Evolutionary conservation across 1,140 invertebrate species (phyloP).

Genomic region (Proctacanthus coquilletti): DNA sequence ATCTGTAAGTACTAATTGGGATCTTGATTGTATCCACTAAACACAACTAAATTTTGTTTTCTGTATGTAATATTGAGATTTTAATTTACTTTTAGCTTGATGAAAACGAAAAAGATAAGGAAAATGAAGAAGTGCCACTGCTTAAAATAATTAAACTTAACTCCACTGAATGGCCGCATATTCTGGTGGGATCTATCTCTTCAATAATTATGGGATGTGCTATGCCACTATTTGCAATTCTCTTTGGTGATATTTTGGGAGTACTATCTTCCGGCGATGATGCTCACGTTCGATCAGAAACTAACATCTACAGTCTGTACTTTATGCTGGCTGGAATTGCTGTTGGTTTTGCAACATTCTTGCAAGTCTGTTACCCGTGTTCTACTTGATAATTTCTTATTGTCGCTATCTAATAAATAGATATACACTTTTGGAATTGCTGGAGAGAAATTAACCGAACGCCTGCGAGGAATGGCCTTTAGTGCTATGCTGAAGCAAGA

Average conservation of each 20-base stretch:
- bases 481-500: slow-evolving; percentile 51
- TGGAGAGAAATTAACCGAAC: slow-evolving; percentile 52
- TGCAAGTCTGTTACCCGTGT: slow-evolving; percentile 34
- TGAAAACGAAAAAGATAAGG: background rate
- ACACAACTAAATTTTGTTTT: background rate
- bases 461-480: slow-evolving; percentile 46
- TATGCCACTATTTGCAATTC: slow-evolving; percentile 59
- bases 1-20: too few species aligned
- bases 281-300: slow-evolving; percentile 34
- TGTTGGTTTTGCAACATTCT: slow-evolving; percentile 44
- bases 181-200: slow-evolving; percentile 48
- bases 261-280: slow-evolving; percentile 30
- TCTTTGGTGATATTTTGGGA: slow-evolving; percentile 66
- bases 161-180: slow-evolving; percentile 52
- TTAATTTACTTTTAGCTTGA: background rate
- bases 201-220: slow-evolving; percentile 51
- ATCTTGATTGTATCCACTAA: background rate
- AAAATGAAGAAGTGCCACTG: slow-evolving; percentile 25
- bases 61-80: background rate
- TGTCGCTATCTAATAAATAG: too few species aligned
- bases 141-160: slow-evolving; percentile 48
- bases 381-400: slow-evolving; percentile 1
- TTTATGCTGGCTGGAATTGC: slow-evolving; percentile 48
- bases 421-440: slow-evolving; percentile 43
- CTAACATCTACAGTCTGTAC: slow-evolving; percentile 39